These are phyloP conservation scores for Galeruca laticollis DNA, from an alignment of 2,888 invertebrate genomes.

Conservation along the genomic window DNA sequence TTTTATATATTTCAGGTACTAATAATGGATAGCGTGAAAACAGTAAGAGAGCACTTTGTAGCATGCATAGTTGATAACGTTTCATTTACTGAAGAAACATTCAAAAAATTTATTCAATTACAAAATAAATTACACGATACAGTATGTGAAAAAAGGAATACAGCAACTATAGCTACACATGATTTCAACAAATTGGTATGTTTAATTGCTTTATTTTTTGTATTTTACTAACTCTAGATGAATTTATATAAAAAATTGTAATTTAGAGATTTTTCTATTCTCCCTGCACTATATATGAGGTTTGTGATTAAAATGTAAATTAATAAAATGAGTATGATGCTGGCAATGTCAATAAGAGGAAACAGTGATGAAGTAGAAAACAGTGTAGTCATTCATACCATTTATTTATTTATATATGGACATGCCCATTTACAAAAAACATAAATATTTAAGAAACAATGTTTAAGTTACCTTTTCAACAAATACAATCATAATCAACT, in stretches of 20 bases:
- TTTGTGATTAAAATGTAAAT: too few relatives aligned
- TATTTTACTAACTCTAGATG: not conserved
- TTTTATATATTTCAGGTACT: slow-evolving; percentile 49
- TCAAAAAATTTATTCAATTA: slow-evolving; percentile 81
- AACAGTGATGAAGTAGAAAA: too few relatives aligned
- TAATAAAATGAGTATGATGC: too few relatives aligned
- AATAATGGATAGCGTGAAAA: slow-evolving; percentile 66
- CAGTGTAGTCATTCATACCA: too few relatives aligned
- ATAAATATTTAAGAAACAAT: too few relatives aligned
- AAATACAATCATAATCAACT: too few relatives aligned
- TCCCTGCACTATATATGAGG: too few relatives aligned
- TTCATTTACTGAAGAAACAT: slow-evolving; percentile 71
- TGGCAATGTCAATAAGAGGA: too few relatives aligned
- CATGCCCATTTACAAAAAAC: too few relatives aligned
- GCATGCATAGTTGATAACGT: slow-evolving; percentile 79
- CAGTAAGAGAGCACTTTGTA: slow-evolving; percentile 78
- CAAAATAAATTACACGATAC: slow-evolving; percentile 84
- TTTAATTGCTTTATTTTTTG: not conserved
- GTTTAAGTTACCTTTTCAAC: too few relatives aligned
- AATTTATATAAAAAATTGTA: not conserved
- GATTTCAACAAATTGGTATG: slow-evolving; percentile 75
- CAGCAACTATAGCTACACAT: slow-evolving; percentile 87
- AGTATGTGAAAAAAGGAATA: slow-evolving; percentile 81
- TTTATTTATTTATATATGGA: too few relatives aligned
- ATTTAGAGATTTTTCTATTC: too few relatives aligned